Percentiles rank a stretch among this genome's conserved stretches.
Evolutionary conservation across 2,797 vertebrate species (phyloP).

Genomic region (Petrocephalus sullivani): DNA sequence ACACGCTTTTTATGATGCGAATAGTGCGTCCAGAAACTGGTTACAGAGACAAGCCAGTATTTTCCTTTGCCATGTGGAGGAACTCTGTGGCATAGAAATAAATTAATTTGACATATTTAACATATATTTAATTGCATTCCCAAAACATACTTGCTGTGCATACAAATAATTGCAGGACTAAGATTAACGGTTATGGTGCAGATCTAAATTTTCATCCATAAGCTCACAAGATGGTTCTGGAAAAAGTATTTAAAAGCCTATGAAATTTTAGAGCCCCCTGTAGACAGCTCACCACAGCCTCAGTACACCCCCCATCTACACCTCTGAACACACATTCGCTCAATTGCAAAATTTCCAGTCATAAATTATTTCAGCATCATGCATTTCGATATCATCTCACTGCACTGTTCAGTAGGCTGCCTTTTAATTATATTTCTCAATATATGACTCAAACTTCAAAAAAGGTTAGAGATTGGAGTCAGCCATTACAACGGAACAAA

Average conservation of each 20-base stretch:
- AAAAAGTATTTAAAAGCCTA: slow-evolving; percentile 1
- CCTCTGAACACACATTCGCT: not conserved
- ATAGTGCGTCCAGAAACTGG: not conserved
- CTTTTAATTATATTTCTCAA: not conserved
- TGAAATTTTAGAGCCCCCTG: slow-evolving; percentile 3
- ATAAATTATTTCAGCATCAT: slow-evolving; percentile 5
- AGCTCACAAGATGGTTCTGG: not conserved
- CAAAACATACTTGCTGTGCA: not conserved
- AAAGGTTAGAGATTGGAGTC: not conserved
- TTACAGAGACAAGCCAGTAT: not conserved
- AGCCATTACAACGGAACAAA: not conserved
- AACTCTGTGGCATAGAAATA: not conserved
- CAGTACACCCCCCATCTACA: not conserved
- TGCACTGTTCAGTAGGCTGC: not conserved
- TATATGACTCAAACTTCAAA: not conserved
- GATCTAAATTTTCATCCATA: not conserved
- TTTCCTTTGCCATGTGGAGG: not conserved
- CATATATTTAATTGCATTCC: not conserved
- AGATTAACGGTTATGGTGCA: not conserved
- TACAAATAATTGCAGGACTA: not conserved
- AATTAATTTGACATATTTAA: not conserved
- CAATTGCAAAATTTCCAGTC: not conserved
- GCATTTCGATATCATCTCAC: not conserved
- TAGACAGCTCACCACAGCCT: not conserved
- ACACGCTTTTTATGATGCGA: not conserved